phyloP scores from a whole-genome alignment of 2,797 vertebrate genomes.

The Capromys pilorides region DNA sequence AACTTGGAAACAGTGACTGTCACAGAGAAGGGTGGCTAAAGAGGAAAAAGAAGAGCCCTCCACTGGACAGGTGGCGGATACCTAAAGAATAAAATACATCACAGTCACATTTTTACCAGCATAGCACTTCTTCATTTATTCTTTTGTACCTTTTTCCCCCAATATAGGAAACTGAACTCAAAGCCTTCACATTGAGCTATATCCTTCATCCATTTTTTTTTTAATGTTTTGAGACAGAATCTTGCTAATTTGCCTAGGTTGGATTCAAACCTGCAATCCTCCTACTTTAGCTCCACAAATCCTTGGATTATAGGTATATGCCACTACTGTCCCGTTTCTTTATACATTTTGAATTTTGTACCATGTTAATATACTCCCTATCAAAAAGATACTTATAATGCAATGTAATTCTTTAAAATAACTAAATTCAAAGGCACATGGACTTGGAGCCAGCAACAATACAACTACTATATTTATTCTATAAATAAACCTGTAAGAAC shows the following conservation, averaged over 20 bases:
- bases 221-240: not conserved
- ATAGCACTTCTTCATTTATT: not conserved
- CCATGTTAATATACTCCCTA: not conserved
- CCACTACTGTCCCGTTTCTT: not conserved
- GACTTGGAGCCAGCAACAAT: not conserved
- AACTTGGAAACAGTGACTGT: not conserved
- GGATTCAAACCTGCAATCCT: not conserved
- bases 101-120: not conserved
- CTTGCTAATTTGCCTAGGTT: not conserved
- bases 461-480: not conserved
- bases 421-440: constrained; percentile 25
- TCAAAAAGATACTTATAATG: no score
- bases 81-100: not conserved
- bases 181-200: not conserved
- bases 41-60: not conserved
- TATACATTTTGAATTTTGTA: not conserved
- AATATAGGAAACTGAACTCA: not conserved
- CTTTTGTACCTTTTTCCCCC: not conserved
- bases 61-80: not conserved
- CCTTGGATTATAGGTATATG: not conserved
- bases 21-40: not conserved
- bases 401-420: not conserved
- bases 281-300: not conserved
- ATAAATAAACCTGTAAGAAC: not conserved
- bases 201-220: not conserved